These are phyloP conservation scores for Athalia circularis DNA, from an alignment of 2,888 invertebrate genomes.

Conservation along the genomic window DNA sequence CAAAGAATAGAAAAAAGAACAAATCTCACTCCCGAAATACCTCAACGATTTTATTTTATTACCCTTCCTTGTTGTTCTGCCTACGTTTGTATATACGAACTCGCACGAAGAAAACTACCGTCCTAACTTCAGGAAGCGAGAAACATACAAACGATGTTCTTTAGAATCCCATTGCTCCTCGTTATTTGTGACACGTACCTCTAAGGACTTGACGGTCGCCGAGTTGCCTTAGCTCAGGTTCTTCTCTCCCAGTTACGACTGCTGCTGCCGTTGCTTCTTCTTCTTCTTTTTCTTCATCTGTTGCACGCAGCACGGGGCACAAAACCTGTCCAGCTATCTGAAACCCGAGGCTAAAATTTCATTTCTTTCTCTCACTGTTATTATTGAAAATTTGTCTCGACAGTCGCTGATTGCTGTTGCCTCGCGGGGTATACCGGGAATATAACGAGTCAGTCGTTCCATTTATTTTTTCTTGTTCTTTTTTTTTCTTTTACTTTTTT, in stretches of 20 bases:
- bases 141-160: constrained; percentile 25
- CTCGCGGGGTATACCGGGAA: constrained; percentile 34
- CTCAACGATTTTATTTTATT: constrained; percentile 3
- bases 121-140: constrained; percentile 19
- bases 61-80: constrained; percentile 1
- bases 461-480: not conserved
- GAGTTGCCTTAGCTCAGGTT: constrained; percentile 24
- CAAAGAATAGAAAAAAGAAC: not conserved
- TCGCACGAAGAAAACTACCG: constrained; percentile 13
- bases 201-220: constrained; percentile 4
- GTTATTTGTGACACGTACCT: constrained; percentile 33
- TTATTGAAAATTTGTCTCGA: constrained; percentile 36
- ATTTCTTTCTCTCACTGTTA: constrained; percentile 39
- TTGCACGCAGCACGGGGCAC: not conserved
- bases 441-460: constrained; percentile 7
- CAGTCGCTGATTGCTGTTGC: constrained; percentile 37
- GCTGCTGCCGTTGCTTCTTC: too few species aligned
- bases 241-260: not conserved
- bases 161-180: constrained; percentile 24
- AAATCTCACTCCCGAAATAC: not conserved
- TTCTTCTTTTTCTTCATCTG: too few species aligned
- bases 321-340: constrained; percentile 36
- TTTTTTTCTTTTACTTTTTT: not conserved
- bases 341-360: constrained; percentile 22
- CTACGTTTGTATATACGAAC: not conserved